Evolutionary conservation across 2,797 vertebrate genomes (phyloP).

Genomic region (Melanotaenia nigrans): DNA sequence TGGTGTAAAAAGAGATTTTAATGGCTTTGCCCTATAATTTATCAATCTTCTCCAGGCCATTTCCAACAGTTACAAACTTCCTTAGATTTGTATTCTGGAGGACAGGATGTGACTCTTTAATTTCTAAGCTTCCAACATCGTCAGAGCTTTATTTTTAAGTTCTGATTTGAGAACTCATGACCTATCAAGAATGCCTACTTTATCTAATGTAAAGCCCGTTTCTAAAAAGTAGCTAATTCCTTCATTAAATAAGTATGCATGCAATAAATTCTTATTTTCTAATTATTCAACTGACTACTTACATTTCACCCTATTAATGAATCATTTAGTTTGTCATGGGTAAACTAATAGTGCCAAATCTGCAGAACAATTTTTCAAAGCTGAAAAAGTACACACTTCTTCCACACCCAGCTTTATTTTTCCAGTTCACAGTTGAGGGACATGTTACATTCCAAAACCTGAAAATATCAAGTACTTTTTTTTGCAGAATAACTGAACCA

Average conservation of each 20-base stretch:
- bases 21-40: conserved; percentile 5
- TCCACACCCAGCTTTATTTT: background rate
- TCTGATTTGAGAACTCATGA: conserved; percentile 5
- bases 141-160: conserved; percentile 11
- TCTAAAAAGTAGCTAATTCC: background rate
- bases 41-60: conserved; percentile 2
- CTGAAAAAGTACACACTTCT: background rate
- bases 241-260: background rate
- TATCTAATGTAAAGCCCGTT: background rate
- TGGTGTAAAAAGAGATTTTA: conserved; percentile 1
- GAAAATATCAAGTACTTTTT: background rate
- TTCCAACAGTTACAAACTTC: conserved; percentile 2
- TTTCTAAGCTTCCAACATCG: conserved; percentile 16
- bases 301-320: background rate
- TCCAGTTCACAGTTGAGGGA: too few relatives aligned
- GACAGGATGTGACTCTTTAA: conserved; percentile 14
- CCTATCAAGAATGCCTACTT: conserved; percentile 16
- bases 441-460: background rate
- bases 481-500: background rate
- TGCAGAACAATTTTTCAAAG: background rate
- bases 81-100: conserved; percentile 3
- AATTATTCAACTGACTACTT: too few relatives aligned
- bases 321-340: background rate
- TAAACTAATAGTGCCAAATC: background rate
- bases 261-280: too few relatives aligned